Base-by-base conservation (phyloP, 2,888 invertebrate species). In the Tetragonisca angustula region DNA sequence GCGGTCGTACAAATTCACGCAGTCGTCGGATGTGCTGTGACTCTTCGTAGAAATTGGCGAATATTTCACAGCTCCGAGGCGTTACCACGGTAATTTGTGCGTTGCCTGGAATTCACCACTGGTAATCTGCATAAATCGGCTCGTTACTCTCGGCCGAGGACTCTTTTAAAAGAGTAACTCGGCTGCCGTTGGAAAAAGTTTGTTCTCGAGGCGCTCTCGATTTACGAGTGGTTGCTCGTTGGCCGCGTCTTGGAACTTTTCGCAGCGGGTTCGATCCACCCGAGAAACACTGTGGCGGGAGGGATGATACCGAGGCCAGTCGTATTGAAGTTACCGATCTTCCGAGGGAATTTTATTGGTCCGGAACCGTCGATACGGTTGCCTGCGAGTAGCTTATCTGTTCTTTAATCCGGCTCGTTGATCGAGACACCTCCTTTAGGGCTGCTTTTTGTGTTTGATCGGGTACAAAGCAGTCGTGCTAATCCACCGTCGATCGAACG, bases 51-150 rank as follows among this genome's bases (percentile, higher is more conserved):
- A 62, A 79, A 84, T 83, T 71, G n/a, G 76, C 89, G 90, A 89
- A 90, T 89, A 89, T 89, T 90, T 89, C 89, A 90, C 89, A 69
- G 76, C 79, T 68, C 36, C 76, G 49, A 79, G 81, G 76, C 79
- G 83, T 77, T 82, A 36, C 85, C 83, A 36, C 9, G 84, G 82
- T 83, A 89, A 89, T 89, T 90, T 88, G 87, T 78, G 90, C 89
- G 90, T 90, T 86, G 80, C 81, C 83, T 80, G 79, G 84, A 81
- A 88, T 87, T 83, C 77, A 86, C 82, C 83, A 78, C 81, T 73
- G 83, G 78, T 86, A 89, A 89, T 89, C 87, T 89, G 79, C 89
- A 90, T 88, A 89, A 89, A 89, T 89, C 86, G 89, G 89, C 75
- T 79, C 84, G 89, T 86, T 89, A 85, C 88, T 80, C 84, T 75